Conservation (phyloP, 2,797 vertebrate species). For the Sebastes elongatus region DNA sequence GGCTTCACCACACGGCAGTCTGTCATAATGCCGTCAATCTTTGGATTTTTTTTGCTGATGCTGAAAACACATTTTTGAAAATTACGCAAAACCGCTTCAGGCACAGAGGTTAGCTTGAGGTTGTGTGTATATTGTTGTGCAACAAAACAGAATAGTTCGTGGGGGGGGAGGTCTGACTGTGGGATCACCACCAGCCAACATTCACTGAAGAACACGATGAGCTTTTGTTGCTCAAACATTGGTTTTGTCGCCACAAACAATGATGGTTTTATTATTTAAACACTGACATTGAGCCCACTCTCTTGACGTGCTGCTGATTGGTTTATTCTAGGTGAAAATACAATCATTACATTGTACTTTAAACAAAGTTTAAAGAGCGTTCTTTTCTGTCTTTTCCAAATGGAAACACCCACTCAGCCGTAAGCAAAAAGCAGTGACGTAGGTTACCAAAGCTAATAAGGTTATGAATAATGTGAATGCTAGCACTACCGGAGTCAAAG, state of each 20-base stretch:
- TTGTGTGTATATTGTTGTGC: conserved; percentile 44
- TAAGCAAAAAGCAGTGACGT: background rate
- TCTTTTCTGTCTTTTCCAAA: background rate
- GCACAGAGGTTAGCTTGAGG: conserved; percentile 55
- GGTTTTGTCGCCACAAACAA: conserved; percentile 45
- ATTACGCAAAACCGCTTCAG: conserved; percentile 48
- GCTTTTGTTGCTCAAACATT: conserved; percentile 51
- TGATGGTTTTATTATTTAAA: conserved; percentile 33
- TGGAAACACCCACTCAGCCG: no score
- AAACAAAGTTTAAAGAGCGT: background rate
- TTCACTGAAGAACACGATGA: conserved; percentile 29
- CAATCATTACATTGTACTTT: conserved; percentile 13
- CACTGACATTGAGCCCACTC: conserved; percentile 10
- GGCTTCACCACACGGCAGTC: conserved; percentile 48
- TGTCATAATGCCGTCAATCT: conserved; percentile 57
- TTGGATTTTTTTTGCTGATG: conserved; percentile 38
- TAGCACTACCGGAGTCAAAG: no score
- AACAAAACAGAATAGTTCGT: conserved; percentile 54
- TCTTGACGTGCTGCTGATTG: conserved; percentile 18
- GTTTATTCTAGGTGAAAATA: conserved; percentile 31
- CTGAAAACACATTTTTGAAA: conserved; percentile 62
- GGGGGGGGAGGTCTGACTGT: conserved; percentile 19
- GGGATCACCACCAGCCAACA: conserved; percentile 47
- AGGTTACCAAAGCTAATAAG: background rate
- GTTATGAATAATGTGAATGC: no score